A percentile compares a stretch with the other conserved stretches of the same genome.
These are phyloP conservation scores for Pinctada fucata DNA, from an alignment of 2,888 invertebrate genomes.

Conservation along the genomic window DNA sequence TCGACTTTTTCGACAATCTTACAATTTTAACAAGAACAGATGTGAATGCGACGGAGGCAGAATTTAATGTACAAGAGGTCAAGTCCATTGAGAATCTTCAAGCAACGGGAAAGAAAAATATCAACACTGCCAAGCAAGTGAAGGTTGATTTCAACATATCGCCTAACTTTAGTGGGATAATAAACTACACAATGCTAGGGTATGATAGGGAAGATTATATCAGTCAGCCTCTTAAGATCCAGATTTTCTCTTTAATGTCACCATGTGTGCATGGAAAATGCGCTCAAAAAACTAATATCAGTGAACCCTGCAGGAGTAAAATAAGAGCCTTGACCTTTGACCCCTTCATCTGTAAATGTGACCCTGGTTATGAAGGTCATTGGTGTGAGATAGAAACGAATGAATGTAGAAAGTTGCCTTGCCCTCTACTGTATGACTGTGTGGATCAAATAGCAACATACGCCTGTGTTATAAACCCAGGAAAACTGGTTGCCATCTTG, in stretches of 20 bases:
- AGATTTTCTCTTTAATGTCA: slow-evolving; percentile 21
- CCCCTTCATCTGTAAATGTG: slow-evolving; percentile 47
- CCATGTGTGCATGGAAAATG: slow-evolving; percentile 54
- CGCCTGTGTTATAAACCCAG: slow-evolving; percentile 51
- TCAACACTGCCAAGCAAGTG: background rate
- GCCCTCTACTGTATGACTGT: slow-evolving; percentile 51
- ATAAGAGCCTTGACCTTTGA: slow-evolving; percentile 44
- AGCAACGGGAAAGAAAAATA: background rate
- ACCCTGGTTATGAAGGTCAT: slow-evolving; percentile 46
- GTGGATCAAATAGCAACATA: slow-evolving; percentile 44
- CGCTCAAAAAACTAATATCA: slow-evolving; percentile 21
- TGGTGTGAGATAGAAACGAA: slow-evolving; percentile 53
- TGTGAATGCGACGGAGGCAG: background rate
- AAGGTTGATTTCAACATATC: slow-evolving; percentile 6
- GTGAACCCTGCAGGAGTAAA: slow-evolving; percentile 37
- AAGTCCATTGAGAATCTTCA: background rate
- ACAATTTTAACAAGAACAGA: slow-evolving; percentile 8
- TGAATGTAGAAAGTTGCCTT: slow-evolving; percentile 46
- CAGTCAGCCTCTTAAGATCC: slow-evolving; percentile 20
- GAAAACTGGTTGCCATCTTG: slow-evolving; percentile 22
- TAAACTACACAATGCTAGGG: slow-evolving; percentile 20
- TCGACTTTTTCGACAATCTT: slow-evolving; percentile 30
- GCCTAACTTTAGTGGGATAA: slow-evolving; percentile 23
- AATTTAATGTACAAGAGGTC: background rate
- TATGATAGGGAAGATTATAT: slow-evolving; percentile 23